Conservation (phyloP, 2,888 invertebrate species). For the Petrolisthes manimaculis region DNA sequence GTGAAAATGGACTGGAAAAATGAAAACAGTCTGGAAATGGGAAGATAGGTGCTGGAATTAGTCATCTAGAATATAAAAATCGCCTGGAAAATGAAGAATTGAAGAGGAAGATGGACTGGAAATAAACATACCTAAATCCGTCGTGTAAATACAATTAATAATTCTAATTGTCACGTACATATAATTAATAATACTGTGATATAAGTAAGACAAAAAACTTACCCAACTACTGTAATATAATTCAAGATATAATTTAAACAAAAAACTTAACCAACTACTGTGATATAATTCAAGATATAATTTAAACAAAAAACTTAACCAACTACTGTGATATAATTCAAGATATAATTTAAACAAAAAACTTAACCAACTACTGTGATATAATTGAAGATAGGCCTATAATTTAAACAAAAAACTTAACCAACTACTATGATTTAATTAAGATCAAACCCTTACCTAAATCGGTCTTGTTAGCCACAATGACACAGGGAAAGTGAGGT, state of each 20-base stretch:
- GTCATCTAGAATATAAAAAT: too few relatives aligned
- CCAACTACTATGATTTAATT: neutral
- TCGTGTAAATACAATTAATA: too few relatives aligned
- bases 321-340: neutral
- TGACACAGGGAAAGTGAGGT: slow-evolving; percentile 56
- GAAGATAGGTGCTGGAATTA: too few relatives aligned
- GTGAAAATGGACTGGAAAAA: too few relatives aligned
- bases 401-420: neutral
- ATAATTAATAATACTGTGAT: neutral
- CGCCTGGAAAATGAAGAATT: too few relatives aligned
- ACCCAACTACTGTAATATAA: neutral
- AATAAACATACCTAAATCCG: too few relatives aligned
- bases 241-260: too few relatives aligned
- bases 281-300: neutral
- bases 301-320: neutral
- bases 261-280: neutral
- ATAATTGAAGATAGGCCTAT: neutral
- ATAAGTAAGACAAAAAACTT: neutral
- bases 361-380: neutral
- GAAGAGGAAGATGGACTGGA: too few relatives aligned
- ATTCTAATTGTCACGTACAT: too few relatives aligned
- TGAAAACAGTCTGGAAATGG: too few relatives aligned
- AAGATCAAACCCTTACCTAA: slow-evolving; percentile 26
- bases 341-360: too few relatives aligned
- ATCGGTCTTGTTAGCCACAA: slow-evolving; percentile 60